Evolutionary conservation across 2,113 vertebrate genomes (phyloP).

Genomic region (Muntiacus muntjak): DNA sequence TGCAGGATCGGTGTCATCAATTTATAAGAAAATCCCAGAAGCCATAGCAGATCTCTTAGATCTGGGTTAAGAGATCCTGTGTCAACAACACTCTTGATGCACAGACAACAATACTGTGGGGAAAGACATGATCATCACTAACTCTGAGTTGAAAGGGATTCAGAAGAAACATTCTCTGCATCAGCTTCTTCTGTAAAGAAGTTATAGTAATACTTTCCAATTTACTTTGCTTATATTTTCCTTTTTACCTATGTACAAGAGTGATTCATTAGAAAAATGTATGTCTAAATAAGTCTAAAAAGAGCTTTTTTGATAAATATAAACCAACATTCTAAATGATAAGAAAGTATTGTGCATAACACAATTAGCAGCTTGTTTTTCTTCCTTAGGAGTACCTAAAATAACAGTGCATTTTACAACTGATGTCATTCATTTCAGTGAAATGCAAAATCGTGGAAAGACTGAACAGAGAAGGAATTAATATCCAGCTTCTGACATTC

Average conservation of each 20-base stretch:
- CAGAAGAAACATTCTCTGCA: neutral
- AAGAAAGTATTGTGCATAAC: neutral
- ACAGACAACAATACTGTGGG: neutral
- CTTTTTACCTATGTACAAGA: neutral
- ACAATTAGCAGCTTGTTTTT: constrained; percentile 35
- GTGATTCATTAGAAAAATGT: neutral
- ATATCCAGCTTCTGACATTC: neutral
- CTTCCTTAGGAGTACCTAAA: neutral
- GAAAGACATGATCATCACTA: neutral
- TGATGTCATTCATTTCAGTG: neutral
- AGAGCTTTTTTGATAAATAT: neutral
- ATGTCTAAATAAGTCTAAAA: neutral
- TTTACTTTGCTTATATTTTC: neutral
- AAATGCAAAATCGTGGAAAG: neutral
- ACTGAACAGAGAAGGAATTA: neutral
- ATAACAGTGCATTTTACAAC: neutral
- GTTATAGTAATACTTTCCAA: neutral
- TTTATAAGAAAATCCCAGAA: neutral
- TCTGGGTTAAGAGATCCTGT: neutral
- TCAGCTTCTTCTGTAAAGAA: neutral
- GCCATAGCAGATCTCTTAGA: neutral
- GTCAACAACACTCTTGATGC: neutral
- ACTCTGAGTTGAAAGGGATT: neutral
- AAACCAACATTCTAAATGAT: neutral
- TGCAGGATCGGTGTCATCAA: neutral